Conservation (phyloP, 2,888 invertebrate genomes). For the Rhagonycha fulva region DNA sequence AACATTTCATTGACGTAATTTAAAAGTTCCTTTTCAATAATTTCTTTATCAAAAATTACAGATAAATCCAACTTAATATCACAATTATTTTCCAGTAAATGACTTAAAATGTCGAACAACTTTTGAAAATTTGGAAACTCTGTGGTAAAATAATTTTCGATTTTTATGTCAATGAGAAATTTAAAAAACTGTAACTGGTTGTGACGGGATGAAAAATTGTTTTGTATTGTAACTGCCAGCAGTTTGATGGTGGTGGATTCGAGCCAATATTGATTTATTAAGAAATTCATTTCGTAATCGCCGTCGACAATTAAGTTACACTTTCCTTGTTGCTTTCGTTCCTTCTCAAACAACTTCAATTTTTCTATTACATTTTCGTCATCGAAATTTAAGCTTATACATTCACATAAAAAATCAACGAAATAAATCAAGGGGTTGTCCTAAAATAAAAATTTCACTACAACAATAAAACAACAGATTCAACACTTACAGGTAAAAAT, state of each 20-base stretch:
- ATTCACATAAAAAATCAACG: conserved; percentile 45
- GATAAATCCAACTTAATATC: conserved; percentile 60
- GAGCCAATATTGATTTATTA: conserved; percentile 61
- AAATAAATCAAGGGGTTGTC: conserved; percentile 63
- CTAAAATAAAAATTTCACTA: conserved; percentile 53
- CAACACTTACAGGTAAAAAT: conserved; percentile 66
- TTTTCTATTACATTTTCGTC: conserved; percentile 37
- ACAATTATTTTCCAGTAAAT: conserved; percentile 49
- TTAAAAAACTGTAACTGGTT: conserved; percentile 68
- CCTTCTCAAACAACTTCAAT: conserved; percentile 52
- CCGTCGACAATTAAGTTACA: conserved; percentile 43
- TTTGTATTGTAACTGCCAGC: conserved; percentile 63
- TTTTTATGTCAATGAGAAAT: conserved; percentile 61
- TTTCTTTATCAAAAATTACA: conserved; percentile 39
- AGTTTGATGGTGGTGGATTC: conserved; percentile 63
- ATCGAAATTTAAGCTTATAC: conserved; percentile 49
- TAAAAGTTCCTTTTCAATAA: conserved; percentile 57
- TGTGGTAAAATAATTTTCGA: conserved; percentile 60
- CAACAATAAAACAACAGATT: background rate
- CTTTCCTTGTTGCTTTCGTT: conserved; percentile 42
- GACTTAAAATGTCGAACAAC: conserved; percentile 21
- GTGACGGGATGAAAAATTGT: conserved; percentile 65
- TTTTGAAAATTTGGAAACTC: conserved; percentile 32
- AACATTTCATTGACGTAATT: conserved; percentile 62
- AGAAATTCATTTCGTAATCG: conserved; percentile 56